Evolutionary conservation across 2,797 vertebrate genomes (phyloP).

Genomic region (Furcifer pardalis): DNA sequence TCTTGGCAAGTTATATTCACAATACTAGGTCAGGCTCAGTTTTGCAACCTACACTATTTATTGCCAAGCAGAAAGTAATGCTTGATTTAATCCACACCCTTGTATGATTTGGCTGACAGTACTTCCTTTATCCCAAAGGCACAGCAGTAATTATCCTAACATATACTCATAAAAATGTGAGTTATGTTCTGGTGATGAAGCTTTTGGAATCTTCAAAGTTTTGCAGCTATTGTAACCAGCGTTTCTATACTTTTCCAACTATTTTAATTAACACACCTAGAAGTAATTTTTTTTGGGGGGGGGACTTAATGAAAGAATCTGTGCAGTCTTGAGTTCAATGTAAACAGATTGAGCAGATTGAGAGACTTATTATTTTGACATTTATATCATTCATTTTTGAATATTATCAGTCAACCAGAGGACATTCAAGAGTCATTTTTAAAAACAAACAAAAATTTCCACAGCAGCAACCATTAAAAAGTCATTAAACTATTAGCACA

Average conservation of each 20-base stretch:
- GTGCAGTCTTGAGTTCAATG: conserved; percentile 66
- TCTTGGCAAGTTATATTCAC: conserved; percentile 61
- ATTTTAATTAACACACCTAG: conserved; percentile 68
- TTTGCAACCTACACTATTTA: conserved; percentile 64
- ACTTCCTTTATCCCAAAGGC: conserved; percentile 70
- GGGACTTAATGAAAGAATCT: conserved; percentile 61
- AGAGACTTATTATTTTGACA: conserved; percentile 62
- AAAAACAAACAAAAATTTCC: conserved; percentile 1
- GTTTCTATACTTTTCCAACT: conserved; percentile 61
- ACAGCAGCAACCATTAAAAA: background rate
- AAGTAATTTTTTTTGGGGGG: conserved; percentile 61
- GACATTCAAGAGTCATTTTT: conserved; percentile 47
- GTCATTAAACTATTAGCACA: conserved; percentile 23
- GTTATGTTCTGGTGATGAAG: conserved; percentile 70
- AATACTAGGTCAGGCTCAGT: conserved; percentile 65
- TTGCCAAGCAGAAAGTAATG: conserved; percentile 71
- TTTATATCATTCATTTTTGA: conserved; percentile 62
- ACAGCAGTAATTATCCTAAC: conserved; percentile 69
- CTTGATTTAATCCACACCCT: conserved; percentile 73
- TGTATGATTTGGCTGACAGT: conserved; percentile 68
- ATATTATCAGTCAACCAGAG: conserved; percentile 63
- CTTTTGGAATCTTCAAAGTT: conserved; percentile 69
- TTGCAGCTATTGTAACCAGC: conserved; percentile 62
- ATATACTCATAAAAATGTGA: conserved; percentile 66
- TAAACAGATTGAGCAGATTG: conserved; percentile 65